Evolutionary conservation across 2,113 vertebrate genomes (phyloP).

Genomic region (Falco punctatus): DNA sequence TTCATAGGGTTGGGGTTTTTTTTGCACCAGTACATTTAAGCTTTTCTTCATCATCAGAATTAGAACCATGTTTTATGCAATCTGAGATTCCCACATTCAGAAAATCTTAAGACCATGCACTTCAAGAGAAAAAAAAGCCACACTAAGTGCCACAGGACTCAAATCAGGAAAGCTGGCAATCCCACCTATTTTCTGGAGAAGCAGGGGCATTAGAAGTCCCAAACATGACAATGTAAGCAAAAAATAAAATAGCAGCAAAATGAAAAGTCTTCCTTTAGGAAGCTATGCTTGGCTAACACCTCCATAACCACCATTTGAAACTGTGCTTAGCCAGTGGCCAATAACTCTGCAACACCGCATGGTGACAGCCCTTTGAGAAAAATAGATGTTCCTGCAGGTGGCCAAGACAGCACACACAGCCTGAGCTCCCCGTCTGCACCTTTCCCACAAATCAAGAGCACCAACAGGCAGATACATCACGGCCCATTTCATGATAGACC

Average conservation of each 20-base stretch:
- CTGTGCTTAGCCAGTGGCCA: fast-evolving
- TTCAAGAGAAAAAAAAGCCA: not conserved
- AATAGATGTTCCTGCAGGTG: not conserved
- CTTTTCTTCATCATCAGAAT: not conserved
- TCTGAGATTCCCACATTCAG: not conserved
- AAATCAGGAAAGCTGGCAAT: not conserved
- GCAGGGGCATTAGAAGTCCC: not conserved
- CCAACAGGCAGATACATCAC: not conserved
- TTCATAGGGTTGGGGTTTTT: not conserved
- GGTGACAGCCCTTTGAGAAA: not conserved
- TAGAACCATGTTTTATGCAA: not conserved
- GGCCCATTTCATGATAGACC: not conserved
- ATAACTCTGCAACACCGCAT: fast-evolving
- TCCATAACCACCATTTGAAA: not conserved
- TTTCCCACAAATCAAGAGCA: slow-evolving; percentile 31
- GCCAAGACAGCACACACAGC: not conserved
- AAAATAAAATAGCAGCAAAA: not conserved
- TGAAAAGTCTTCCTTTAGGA: not conserved
- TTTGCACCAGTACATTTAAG: not conserved
- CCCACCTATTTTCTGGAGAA: not conserved
- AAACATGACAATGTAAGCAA: fast-evolving
- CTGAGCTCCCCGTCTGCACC: not conserved
- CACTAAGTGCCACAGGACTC: not conserved
- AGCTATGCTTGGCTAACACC: fast-evolving
- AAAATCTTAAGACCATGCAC: not conserved